These are phyloP conservation scores for Biston betularia DNA, from an alignment of 2,888 invertebrate species.

Conservation along the genomic window DNA sequence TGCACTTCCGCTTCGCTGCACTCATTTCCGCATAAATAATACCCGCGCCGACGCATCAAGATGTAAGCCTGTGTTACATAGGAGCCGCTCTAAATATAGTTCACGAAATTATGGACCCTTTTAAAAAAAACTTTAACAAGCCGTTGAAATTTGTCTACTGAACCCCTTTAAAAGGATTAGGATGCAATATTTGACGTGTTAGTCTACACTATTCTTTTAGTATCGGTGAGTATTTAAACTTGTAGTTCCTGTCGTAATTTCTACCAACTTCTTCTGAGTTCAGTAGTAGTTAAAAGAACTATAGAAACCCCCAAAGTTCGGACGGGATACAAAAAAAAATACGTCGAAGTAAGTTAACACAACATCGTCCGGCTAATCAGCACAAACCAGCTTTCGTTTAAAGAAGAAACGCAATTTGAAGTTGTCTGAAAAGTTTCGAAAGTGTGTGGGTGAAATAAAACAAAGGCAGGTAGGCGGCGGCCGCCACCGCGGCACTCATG, in stretches of 20 bases:
- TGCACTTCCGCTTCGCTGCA: conserved; percentile 83
- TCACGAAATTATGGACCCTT: neutral
- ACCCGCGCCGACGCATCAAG: conserved; percentile 69
- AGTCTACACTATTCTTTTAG: no score
- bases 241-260: neutral
- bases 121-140: conserved; percentile 1
- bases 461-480: conserved; percentile 81
- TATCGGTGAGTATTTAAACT: neutral
- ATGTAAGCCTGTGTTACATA: conserved; percentile 57
- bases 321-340: conserved; percentile 48
- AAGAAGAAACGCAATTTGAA: conserved; percentile 79
- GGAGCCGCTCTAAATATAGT: conserved; percentile 10
- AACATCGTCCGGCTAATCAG: conserved; percentile 67
- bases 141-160: neutral
- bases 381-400: conserved; percentile 67
- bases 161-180: conserved; percentile 1
- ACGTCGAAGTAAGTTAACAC: conserved; percentile 45
- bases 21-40: conserved; percentile 83
- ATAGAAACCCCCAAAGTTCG: conserved; percentile 33
- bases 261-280: neutral
- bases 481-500: conserved; percentile 78
- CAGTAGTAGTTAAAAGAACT: conserved; percentile 15
- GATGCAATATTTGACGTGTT: no score
- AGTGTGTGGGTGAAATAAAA: conserved; percentile 83
- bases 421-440: conserved; percentile 80